phyloP scores from a whole-genome alignment of 1,140 invertebrate species.

The Cydia splendana region DNA sequence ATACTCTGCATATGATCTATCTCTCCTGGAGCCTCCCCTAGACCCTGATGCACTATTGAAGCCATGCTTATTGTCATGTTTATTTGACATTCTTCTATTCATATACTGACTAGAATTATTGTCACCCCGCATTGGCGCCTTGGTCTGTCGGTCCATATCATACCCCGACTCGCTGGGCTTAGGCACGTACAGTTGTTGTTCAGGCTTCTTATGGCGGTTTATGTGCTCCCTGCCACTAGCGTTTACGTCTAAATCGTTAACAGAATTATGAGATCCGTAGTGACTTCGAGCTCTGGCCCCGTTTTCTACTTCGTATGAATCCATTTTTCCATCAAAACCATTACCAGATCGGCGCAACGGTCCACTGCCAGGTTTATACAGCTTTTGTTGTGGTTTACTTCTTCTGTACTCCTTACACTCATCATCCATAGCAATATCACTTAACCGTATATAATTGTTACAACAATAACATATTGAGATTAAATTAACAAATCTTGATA shows the following conservation, averaged over 20 bases:
- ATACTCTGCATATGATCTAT: constrained; percentile 50
- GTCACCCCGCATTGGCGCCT: constrained; percentile 57
- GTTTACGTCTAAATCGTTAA: constrained; percentile 62
- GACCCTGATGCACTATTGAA: constrained; percentile 54
- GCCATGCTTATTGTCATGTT: constrained; percentile 57
- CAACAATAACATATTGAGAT: constrained; percentile 46
- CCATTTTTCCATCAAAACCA: constrained; percentile 73
- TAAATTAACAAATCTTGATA: constrained; percentile 28
- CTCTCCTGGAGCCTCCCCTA: constrained; percentile 57
- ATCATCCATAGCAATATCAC: constrained; percentile 78
- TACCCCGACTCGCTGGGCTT: constrained; percentile 55
- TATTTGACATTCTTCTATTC: constrained; percentile 61
- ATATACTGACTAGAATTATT: constrained; percentile 70
- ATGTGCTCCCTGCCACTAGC: constrained; percentile 49
- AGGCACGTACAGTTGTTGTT: constrained; percentile 72
- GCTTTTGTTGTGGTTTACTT: constrained; percentile 78
- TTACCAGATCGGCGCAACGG: constrained; percentile 73
- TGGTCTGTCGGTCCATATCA: constrained; percentile 60
- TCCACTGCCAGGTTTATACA: constrained; percentile 78
- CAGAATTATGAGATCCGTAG: constrained; percentile 69
- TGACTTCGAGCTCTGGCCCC: constrained; percentile 55
- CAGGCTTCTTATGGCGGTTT: constrained; percentile 69
- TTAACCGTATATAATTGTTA: constrained; percentile 48
- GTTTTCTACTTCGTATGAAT: constrained; percentile 64
- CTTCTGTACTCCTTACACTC: constrained; percentile 75